Evolutionary conservation across 2,797 vertebrate species (phyloP).

Genomic region (Macrochelys suwanniensis): DNA sequence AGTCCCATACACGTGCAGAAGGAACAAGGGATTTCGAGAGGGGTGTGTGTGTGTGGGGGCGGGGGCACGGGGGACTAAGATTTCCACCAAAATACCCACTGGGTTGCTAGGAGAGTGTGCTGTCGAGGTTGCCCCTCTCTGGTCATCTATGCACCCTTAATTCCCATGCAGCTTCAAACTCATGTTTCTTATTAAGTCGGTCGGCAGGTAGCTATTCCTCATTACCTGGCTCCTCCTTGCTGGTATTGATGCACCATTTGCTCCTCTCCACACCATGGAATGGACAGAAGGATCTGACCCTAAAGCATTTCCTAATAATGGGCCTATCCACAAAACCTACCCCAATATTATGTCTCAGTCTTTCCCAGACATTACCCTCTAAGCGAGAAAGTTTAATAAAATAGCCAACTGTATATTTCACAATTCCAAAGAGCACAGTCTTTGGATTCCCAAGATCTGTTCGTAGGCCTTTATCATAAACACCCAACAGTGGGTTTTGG

Average conservation of each 20-base stretch:
- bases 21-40: not conserved
- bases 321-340: not conserved
- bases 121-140: not conserved
- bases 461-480: not conserved
- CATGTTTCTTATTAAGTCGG: not conserved
- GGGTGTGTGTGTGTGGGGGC: too few relatives aligned
- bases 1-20: not conserved
- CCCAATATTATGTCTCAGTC: not conserved
- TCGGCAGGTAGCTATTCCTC: not conserved
- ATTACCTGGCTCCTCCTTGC: not conserved
- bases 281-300: not conserved
- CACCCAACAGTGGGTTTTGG: not conserved
- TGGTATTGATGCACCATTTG: not conserved
- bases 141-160: not conserved
- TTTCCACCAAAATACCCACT: not conserved
- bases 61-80: fast-evolving
- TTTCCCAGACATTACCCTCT: not conserved
- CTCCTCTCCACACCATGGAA: not conserved
- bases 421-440: not conserved
- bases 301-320: not conserved
- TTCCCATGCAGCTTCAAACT: not conserved
- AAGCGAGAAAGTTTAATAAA: not conserved
- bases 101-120: not conserved
- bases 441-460: not conserved
- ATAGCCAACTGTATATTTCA: not conserved